A percentile compares a stretch with the other conserved stretches of the same genome.
Evolutionary conservation across 1,140 invertebrate genomes (phyloP).

Genomic region (Brachionus asplanchnoidis): DNA sequence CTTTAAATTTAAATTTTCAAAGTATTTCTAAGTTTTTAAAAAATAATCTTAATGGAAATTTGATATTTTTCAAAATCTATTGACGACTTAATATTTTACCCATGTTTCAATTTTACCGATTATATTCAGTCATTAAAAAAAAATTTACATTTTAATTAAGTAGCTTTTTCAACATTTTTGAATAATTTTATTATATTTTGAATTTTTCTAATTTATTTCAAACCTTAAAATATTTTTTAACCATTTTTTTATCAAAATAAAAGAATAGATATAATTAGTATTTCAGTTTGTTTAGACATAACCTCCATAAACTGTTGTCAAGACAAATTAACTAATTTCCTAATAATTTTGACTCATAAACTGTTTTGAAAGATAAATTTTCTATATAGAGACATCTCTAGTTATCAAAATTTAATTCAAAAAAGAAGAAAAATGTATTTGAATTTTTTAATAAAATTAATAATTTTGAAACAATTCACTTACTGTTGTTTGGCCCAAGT

Average conservation of each 20-base stretch:
- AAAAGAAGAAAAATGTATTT: neutral
- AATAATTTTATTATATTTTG: neutral
- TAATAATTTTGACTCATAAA: neutral
- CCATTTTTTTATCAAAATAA: neutral
- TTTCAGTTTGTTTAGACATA: neutral
- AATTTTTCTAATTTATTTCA: neutral
- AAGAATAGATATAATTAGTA: neutral
- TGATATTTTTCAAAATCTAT: no score
- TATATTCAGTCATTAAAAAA: no score
- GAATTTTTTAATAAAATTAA: neutral
- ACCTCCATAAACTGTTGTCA: neutral
- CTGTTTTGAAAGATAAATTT: neutral
- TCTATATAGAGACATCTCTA: neutral
- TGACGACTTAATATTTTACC: no score
- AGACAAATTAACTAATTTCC: neutral
- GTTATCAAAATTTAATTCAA: neutral
- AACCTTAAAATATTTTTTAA: neutral
- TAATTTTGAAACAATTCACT: neutral
- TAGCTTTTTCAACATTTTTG: neutral
- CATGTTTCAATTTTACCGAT: no score
- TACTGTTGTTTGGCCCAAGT: neutral
- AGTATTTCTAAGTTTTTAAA: no score
- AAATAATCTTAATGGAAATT: no score
- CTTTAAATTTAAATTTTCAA: no score
- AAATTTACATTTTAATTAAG: no score